Evolutionary conservation across 2,888 invertebrate species (phyloP).

Genomic region (Lepidonotus clava): DNA sequence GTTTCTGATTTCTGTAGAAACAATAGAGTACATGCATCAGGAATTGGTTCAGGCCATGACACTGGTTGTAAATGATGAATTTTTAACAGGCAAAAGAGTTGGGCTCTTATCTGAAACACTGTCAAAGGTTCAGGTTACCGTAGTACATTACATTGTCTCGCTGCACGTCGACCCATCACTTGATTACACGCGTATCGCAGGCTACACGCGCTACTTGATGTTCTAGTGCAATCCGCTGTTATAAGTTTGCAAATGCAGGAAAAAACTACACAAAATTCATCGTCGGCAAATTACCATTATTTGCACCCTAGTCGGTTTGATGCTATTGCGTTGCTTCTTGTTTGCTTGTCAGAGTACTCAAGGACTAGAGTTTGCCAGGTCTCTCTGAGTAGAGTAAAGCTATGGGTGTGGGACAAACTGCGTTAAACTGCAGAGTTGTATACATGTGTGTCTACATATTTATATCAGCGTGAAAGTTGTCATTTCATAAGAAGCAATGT

Average conservation of each 20-base stretch:
- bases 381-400: neutral
- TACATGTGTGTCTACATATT: neutral
- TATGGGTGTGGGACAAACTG: neutral
- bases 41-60: no score
- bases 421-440: neutral
- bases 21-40: no score
- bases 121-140: no score
- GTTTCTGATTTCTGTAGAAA: no score
- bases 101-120: no score
- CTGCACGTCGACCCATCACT: conserved; percentile 33
- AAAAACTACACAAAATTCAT: no score
- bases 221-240: neutral
- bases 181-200: conserved; percentile 10
- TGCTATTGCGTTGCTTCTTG: neutral
- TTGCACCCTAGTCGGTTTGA: no score
- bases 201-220: conserved; percentile 35
- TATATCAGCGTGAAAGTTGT: neutral
- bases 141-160: neutral
- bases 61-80: no score
- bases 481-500: neutral
- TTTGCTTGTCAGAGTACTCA: neutral
- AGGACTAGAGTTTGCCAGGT: neutral
- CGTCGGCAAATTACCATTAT: no score
- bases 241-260: neutral
- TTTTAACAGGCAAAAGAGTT: no score